Conservation (phyloP, 1,140 invertebrate species). For the Drosophila cardini region DNA sequence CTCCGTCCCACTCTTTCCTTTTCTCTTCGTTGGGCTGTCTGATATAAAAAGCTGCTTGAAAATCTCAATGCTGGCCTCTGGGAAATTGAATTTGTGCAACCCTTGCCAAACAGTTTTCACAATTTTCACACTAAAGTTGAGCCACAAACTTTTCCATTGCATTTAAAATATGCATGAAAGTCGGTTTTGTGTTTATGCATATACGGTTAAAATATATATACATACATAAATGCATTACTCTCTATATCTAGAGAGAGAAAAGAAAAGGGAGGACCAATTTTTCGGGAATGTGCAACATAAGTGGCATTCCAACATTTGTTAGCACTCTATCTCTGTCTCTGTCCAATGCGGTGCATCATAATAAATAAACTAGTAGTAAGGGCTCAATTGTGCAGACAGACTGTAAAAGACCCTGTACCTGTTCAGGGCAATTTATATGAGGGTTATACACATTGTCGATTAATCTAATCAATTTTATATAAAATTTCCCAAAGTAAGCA, state of each 20-base stretch:
- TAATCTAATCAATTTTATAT: too few species aligned
- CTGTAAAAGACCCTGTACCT: too few species aligned
- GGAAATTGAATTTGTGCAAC: constrained; percentile 45
- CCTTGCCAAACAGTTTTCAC: constrained; percentile 40
- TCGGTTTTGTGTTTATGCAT: constrained; percentile 56
- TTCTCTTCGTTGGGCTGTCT: background rate
- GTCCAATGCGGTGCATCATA: background rate
- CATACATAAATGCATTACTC: constrained; percentile 3
- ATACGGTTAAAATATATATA: constrained; percentile 10
- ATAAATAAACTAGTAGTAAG: constrained; percentile 40
- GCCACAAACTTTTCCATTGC: constrained; percentile 54
- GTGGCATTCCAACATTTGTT: constrained; percentile 18
- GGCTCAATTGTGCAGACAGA: too few species aligned
- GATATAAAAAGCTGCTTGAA: background rate
- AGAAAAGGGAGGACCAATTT: background rate
- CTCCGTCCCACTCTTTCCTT: background rate
- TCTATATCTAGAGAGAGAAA: background rate
- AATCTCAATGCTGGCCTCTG: constrained; percentile 29
- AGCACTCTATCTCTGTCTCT: background rate
- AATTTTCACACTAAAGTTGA: constrained; percentile 65
- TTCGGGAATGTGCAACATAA: constrained; percentile 2
- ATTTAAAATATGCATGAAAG: constrained; percentile 69
- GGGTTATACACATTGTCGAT: too few species aligned
- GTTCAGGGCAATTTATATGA: too few species aligned
- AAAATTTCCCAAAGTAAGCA: too few species aligned